Percentiles rank a stretch among this genome's conserved stretches.
Evolutionary conservation across 2,797 vertebrate species (phyloP).

Genomic region (Kryptolebias ocellatus): DNA sequence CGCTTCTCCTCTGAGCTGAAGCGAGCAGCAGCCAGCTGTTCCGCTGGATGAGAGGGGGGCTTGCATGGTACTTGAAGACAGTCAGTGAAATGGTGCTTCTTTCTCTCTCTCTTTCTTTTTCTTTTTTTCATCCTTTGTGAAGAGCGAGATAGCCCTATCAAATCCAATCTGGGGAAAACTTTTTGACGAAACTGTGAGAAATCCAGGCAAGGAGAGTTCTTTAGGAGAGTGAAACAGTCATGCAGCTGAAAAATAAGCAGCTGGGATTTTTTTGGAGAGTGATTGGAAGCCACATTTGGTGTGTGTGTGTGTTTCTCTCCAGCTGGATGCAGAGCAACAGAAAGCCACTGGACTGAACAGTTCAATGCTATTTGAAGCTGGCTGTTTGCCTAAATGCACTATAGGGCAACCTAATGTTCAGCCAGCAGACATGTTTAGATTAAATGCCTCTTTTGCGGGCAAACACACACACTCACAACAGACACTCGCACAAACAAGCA

Average conservation of each 20-base stretch:
- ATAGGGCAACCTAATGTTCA: slow-evolving; percentile 58
- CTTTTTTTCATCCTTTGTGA: slow-evolving; percentile 16
- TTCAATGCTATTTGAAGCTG: slow-evolving; percentile 49
- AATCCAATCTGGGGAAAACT: slow-evolving; percentile 39
- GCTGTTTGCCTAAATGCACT: slow-evolving; percentile 58
- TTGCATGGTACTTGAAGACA: slow-evolving; percentile 46
- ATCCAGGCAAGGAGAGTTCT: slow-evolving; percentile 15
- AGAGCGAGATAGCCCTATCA: slow-evolving; percentile 39
- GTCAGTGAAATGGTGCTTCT: slow-evolving; percentile 47
- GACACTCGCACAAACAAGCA: not conserved
- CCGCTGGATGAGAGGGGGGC: slow-evolving; percentile 27
- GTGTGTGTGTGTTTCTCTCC: slow-evolving; percentile 16
- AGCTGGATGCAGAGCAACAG: slow-evolving; percentile 30
- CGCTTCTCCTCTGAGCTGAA: slow-evolving; percentile 54
- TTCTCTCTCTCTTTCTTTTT: not conserved
- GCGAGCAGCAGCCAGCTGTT: slow-evolving; percentile 61
- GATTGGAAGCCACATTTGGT: slow-evolving; percentile 21
- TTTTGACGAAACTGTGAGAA: slow-evolving; percentile 49
- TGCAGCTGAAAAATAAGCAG: slow-evolving; percentile 1
- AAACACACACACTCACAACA: slow-evolving; percentile 9
- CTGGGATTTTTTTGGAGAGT: slow-evolving; percentile 12
- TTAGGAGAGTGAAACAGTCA: not conserved
- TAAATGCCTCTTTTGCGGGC: slow-evolving; percentile 54
- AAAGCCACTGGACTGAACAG: slow-evolving; percentile 19
- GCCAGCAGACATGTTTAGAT: slow-evolving; percentile 64